These are phyloP conservation scores for Drosophila pallidifrons DNA, from an alignment of 1,140 invertebrate genomes.

Conservation along the genomic window DNA sequence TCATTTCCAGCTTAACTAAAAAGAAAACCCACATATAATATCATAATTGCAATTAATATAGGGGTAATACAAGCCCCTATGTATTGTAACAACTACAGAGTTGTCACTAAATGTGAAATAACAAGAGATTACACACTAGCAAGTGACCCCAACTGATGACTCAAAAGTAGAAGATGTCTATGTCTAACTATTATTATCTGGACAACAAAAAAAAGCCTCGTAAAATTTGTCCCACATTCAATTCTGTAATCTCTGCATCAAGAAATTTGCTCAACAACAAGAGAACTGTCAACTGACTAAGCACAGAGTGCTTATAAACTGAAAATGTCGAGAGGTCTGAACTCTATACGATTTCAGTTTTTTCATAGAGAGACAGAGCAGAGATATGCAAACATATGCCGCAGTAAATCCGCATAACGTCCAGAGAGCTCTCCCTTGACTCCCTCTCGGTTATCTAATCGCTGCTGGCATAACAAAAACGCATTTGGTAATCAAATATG, in stretches of 20 bases:
- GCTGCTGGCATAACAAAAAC: conserved; percentile 19
- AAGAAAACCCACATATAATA: conserved; percentile 9
- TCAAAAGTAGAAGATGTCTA: conserved; percentile 18
- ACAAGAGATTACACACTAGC: conserved; percentile 3
- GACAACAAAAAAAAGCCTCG: neutral
- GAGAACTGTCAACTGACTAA: conserved; percentile 36
- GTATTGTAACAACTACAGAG: neutral
- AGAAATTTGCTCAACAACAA: conserved; percentile 5
- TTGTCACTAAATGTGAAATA: conserved; percentile 5
- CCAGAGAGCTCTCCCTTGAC: neutral
- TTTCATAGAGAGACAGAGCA: neutral
- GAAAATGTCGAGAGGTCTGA: neutral
- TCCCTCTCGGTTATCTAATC: conserved; percentile 47
- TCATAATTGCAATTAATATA: conserved; percentile 1
- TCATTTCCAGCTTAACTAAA: neutral
- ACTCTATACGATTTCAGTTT: conserved; percentile 15
- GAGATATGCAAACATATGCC: conserved; percentile 60
- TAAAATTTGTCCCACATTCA: conserved; percentile 44
- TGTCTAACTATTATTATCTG: neutral
- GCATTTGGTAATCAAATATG: conserved; percentile 55
- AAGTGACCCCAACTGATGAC: conserved; percentile 11
- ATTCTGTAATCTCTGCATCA: conserved; percentile 15
- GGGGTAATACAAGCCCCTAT: conserved; percentile 11
- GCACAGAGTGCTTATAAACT: neutral
- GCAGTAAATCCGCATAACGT: conserved; percentile 43